Base-by-base conservation (phyloP, 2,113 vertebrate genomes). In the Xiphophorus hellerii region DNA sequence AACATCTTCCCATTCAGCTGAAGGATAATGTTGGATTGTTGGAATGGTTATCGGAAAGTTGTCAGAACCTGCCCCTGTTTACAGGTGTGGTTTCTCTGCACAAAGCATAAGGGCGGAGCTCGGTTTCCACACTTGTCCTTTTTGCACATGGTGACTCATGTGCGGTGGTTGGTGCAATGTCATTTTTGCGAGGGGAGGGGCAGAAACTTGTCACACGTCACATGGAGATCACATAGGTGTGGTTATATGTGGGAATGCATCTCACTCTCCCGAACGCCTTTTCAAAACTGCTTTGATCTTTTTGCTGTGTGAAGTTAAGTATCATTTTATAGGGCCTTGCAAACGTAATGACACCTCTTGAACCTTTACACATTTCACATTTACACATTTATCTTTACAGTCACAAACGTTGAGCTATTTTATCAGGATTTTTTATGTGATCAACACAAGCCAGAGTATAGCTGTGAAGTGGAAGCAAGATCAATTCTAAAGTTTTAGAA, bases 71-170 rank as follows among this genome's bases (percentile, higher is more conserved):
- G 90, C 88, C 78, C 65, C 67, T 5, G 27, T 75, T 31, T 64
- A 70, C 83, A 92, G 91, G 93, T 86, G 88, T 87, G 90, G 87
- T 71, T 77, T 81, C 66, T 79, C 54, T 51, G 58, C 78, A 76
- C 78, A 76, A 33, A 29, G 74, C 64, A 30, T 20, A 25, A n/a
- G 74, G 89, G 89, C 28, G 74, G 88, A 72, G 90, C 86, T 74
- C 78, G 3, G 39, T 48, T 48, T 64, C 48, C 1, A 48, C 1
- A 42, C 69, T 69, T 58, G 39, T 35, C 35, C 58, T 20, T 73
- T 93, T 87, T 92, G 90, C 88, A 85, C 91, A 76, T 37, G 3
- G 80, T 90, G 89, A 92, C 86, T 92, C 77, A 88, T 87, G 72
- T 66, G 78, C 76, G 80, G 75, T 71, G 66, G 80, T 72, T 54